A percentile compares a stretch with the other conserved stretches of the same genome.
These are phyloP conservation scores for Lithobates pipiens DNA, from an alignment of 2,797 vertebrate genomes.

Conservation along the genomic window DNA sequence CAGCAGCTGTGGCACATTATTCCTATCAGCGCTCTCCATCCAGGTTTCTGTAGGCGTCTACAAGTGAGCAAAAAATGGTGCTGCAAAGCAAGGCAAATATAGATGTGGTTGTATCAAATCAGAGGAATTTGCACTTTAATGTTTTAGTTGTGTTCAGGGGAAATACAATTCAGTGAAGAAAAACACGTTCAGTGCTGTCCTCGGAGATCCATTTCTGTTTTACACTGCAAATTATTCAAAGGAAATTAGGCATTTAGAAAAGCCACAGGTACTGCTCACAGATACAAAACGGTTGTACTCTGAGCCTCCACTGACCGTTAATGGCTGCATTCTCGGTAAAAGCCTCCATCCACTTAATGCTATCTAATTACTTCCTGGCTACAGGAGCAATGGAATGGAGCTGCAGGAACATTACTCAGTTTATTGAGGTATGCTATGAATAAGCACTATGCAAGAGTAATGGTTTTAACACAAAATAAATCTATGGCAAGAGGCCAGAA, in stretches of 20 bases:
- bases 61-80: too few species aligned
- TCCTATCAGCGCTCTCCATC: too few species aligned
- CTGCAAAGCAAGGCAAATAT: too few species aligned
- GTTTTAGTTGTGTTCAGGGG: background rate
- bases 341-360: slow-evolving; percentile 49
- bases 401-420: slow-evolving; percentile 7
- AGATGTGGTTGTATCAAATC: too few species aligned
- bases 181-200: background rate
- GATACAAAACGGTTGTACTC: background rate
- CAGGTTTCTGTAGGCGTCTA: too few species aligned
- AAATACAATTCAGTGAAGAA: background rate
- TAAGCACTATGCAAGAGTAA: slow-evolving; percentile 28
- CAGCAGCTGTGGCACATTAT: too few species aligned
- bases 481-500: slow-evolving; percentile 40
- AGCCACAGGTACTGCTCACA: slow-evolving; percentile 34
- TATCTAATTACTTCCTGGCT: slow-evolving; percentile 54
- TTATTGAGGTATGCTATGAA: slow-evolving; percentile 36
- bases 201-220: background rate
- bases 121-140: background rate
- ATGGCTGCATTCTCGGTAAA: slow-evolving; percentile 45
- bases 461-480: slow-evolving; percentile 33
- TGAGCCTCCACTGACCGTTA: slow-evolving; percentile 13
- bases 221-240: background rate
- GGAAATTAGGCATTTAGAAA: slow-evolving; percentile 7
- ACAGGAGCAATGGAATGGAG: slow-evolving; percentile 21